Conservation (phyloP, 1,140 invertebrate species). For the Spodoptera frugiperda region DNA sequence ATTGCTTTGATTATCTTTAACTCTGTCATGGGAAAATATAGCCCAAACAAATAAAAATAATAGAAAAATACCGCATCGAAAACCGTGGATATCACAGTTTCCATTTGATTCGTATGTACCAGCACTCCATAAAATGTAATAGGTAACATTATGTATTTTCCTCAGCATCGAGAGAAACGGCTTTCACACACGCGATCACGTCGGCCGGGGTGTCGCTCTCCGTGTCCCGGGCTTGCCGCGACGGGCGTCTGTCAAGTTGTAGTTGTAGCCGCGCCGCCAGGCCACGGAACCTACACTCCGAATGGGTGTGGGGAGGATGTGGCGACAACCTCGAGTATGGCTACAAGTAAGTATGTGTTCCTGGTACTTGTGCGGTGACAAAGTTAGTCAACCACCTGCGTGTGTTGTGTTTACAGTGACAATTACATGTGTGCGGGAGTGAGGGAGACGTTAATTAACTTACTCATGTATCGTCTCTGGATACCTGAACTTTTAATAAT, state of each 20-base stretch:
- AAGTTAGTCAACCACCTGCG: conserved; percentile 7
- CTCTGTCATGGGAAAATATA: no score
- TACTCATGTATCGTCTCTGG: not conserved
- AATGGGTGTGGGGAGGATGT: conserved; percentile 99
- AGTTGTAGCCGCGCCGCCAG: conserved; percentile 93
- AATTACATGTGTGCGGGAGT: not conserved
- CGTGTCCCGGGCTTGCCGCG: conserved; percentile 94
- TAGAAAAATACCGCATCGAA: no score
- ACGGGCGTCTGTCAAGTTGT: conserved; percentile 95
- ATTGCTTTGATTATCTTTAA: no score
- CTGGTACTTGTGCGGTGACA: conserved; percentile 14
- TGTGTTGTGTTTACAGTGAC: not conserved
- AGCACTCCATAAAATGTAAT: conserved; percentile 20
- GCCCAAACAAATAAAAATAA: no score
- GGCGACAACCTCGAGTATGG: conserved; percentile 98
- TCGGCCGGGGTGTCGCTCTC: conserved; percentile 95
- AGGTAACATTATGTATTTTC: conserved; percentile 58
- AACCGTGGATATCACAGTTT: not conserved
- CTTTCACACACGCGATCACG: conserved; percentile 95
- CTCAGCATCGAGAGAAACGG: conserved; percentile 95
- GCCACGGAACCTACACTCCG: conserved; percentile 92
- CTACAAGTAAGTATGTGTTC: conserved; percentile 91
- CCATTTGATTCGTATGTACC: conserved; percentile 1
- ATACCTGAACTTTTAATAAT: no score
- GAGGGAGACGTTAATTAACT: not conserved